A percentile compares a stretch with the other conserved stretches of the same genome.
These are phyloP conservation scores for Agrotis puta DNA, from an alignment of 2,888 invertebrate species.

Conservation along the genomic window DNA sequence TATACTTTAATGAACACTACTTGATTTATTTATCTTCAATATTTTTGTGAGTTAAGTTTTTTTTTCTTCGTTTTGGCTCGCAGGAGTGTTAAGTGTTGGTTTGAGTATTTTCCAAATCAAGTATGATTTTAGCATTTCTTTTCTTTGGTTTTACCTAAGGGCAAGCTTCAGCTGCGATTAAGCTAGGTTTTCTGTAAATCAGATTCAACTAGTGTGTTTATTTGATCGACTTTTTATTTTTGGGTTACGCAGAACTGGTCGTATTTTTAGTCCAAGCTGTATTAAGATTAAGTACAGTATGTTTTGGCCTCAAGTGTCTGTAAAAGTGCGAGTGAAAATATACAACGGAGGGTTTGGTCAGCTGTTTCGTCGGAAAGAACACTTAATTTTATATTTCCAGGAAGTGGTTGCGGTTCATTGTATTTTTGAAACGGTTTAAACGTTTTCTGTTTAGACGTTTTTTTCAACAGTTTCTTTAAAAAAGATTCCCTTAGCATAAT, in stretches of 20 bases:
- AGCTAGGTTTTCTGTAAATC: no score
- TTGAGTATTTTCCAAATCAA: not conserved
- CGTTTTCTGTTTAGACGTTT: not conserved
- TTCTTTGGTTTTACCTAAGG: not conserved
- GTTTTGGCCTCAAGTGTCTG: conserved; percentile 13
- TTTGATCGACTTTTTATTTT: no score
- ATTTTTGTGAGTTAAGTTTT: not conserved
- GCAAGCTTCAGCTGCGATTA: no score
- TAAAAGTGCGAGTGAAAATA: conserved; percentile 43
- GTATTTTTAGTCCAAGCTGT: conserved; percentile 26
- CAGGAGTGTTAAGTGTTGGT: not conserved
- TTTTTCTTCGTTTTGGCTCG: no score
- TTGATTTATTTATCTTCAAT: not conserved
- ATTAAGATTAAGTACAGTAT: conserved; percentile 33
- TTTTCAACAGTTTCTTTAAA: not conserved
- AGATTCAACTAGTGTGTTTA: no score
- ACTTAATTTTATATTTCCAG: conserved; percentile 25
- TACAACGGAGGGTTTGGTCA: conserved; percentile 33
- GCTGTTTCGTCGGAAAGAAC: conserved; percentile 32
- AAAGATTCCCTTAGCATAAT: not conserved
- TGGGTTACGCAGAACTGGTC: not conserved
- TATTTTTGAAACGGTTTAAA: conserved; percentile 10
- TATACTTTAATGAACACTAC: not conserved
- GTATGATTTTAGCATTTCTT: not conserved
- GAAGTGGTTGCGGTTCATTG: conserved; percentile 29